Evolutionary conservation across 2,797 vertebrate genomes (phyloP).

Genomic region (Hydrocynus forskahlii): DNA sequence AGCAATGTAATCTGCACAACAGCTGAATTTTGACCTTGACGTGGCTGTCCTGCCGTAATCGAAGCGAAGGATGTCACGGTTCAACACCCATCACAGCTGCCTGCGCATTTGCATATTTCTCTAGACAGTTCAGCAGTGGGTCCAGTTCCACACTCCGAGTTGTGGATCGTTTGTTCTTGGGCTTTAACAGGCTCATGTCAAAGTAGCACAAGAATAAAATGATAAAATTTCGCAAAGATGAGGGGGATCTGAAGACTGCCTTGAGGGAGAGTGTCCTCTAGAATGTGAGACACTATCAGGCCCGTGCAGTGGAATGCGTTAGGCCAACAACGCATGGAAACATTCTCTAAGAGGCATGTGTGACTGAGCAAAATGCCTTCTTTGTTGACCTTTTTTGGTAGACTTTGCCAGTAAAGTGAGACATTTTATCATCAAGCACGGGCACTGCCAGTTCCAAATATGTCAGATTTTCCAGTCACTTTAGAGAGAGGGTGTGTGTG

Average conservation of each 20-base stretch:
- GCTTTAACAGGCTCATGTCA: not conserved
- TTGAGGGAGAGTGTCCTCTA: not conserved
- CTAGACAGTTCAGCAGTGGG: not conserved
- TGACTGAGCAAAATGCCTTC: not conserved
- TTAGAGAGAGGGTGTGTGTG: not conserved
- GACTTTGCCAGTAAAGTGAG: slow-evolving; percentile 18
- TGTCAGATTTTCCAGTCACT: slow-evolving; percentile 26
- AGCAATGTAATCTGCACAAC: not conserved
- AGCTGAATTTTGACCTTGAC: slow-evolving; percentile 10
- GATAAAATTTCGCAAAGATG: not conserved
- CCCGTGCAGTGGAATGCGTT: not conserved
- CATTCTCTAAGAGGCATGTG: slow-evolving; percentile 3
- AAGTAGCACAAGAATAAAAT: not conserved
- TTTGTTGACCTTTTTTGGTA: slow-evolving; percentile 18
- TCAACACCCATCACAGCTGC: not conserved
- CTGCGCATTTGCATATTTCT: not conserved
- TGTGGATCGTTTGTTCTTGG: not conserved
- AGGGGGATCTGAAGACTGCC: not conserved
- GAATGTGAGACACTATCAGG: not conserved
- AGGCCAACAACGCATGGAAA: not conserved
- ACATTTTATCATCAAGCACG: not conserved
- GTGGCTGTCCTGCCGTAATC: not conserved
- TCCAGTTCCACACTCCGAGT: not conserved
- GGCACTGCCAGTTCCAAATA: not conserved
- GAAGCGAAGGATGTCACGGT: not conserved